Evolutionary conservation across 2,888 invertebrate species (phyloP).

Genomic region (Nebria salina): DNA sequence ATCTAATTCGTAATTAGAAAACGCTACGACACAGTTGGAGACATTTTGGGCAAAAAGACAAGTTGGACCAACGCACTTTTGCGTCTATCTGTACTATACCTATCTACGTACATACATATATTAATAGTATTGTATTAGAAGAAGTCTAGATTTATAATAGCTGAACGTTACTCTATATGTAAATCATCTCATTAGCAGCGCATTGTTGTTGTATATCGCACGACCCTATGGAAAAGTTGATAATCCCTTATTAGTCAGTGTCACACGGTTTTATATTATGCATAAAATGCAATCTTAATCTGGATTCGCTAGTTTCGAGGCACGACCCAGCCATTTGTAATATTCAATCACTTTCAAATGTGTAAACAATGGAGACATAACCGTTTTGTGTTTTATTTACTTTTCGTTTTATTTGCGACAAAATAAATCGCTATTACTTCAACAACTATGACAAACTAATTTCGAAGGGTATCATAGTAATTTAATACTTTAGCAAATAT

Average conservation of each 20-base stretch:
- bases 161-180: slow-evolving; percentile 38
- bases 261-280: slow-evolving; percentile 24
- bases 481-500: too few species aligned
- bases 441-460: not conserved
- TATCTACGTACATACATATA: not conserved
- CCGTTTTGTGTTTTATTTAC: not conserved
- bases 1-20: slow-evolving; percentile 42
- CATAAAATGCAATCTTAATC: not conserved
- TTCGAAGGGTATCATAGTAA: too few species aligned
- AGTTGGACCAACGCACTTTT: slow-evolving; percentile 27
- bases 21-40: slow-evolving; percentile 36
- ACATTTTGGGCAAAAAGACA: slow-evolving; percentile 37
- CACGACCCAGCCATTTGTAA: not conserved
- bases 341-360: not conserved
- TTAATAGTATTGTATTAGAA: not conserved
- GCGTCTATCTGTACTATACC: not conserved
- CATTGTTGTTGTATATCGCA: slow-evolving; percentile 9
- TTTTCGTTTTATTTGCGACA: not conserved
- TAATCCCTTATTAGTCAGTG: slow-evolving; percentile 43
- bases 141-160: not conserved
- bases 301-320: not conserved
- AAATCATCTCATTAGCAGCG: slow-evolving; percentile 34
- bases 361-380: not conserved
- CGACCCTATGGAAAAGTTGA: slow-evolving; percentile 25
- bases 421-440: not conserved